Conservation (phyloP, 2,888 invertebrate species). For the Phortica magna region DNA sequence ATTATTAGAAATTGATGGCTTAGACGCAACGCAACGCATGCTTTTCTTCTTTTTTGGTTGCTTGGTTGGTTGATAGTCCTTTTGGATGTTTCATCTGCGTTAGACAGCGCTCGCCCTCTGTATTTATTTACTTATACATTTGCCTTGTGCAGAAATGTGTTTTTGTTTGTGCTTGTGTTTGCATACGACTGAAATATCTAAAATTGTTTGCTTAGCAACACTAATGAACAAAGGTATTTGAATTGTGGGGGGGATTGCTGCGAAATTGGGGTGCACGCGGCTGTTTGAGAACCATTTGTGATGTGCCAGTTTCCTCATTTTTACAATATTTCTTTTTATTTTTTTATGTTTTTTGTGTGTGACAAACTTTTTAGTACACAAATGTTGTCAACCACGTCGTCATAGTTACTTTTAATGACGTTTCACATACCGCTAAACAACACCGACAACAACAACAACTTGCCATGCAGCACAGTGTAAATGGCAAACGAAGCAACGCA, state of each 20-base stretch:
- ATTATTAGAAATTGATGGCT: constrained; percentile 72
- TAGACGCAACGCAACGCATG: constrained; percentile 26
- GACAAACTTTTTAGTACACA: constrained; percentile 12
- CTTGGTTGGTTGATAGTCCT: too few species aligned
- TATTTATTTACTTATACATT: constrained; percentile 1
- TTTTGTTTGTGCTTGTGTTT: constrained; percentile 1
- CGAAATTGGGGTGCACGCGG: constrained; percentile 10
- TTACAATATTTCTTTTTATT: neutral
- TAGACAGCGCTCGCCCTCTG: neutral
- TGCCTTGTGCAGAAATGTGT: neutral
- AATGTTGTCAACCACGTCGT: constrained; percentile 24
- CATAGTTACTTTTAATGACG: constrained; percentile 31
- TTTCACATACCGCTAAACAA: constrained; percentile 18
- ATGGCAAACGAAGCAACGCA: constrained; percentile 17
- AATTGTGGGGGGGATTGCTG: neutral
- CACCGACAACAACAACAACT: neutral
- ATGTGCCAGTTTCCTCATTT: constrained; percentile 9
- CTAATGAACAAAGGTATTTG: constrained; percentile 29
- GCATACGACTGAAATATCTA: constrained; percentile 6
- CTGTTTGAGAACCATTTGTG: neutral
- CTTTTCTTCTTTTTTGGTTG: neutral
- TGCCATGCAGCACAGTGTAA: constrained; percentile 3
- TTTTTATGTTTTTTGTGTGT: neutral
- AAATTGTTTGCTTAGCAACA: constrained; percentile 36
- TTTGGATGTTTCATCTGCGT: too few species aligned